Conservation (phyloP, 35 echinoderm and acorn worm genomes). For the Hemicentrotus pulcherrimus region DNA sequence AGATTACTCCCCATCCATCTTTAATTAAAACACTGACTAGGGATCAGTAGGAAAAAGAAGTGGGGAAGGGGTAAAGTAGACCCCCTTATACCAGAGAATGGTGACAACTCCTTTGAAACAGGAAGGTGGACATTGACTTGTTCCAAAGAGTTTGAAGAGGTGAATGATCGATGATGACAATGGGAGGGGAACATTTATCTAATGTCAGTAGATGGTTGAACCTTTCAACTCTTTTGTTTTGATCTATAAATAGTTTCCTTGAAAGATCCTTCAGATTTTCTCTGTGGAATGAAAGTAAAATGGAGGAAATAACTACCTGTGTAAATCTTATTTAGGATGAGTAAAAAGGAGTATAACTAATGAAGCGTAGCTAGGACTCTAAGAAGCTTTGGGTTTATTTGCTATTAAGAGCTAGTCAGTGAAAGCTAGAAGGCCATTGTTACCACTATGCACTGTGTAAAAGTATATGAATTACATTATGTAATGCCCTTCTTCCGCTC, state of each 20-base stretch:
- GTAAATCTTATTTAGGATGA: background rate
- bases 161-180: background rate
- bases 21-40: background rate
- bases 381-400: background rate
- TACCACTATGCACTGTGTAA: too few relatives aligned
- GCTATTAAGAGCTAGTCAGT: too few relatives aligned
- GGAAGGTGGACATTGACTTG: background rate
- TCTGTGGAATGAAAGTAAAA: background rate
- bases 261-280: background rate
- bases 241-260: background rate
- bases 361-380: background rate
- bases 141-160: background rate
- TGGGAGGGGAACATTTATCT: background rate
- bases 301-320: background rate
- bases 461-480: too few relatives aligned
- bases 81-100: too few relatives aligned
- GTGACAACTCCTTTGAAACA: too few relatives aligned
- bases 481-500: too few relatives aligned
- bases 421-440: background rate
- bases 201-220: background rate
- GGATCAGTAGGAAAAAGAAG: too few relatives aligned
- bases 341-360: background rate
- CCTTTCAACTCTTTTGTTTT: background rate
- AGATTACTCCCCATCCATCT: background rate
- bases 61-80: too few relatives aligned